phyloP scores from a whole-genome alignment of 2,797 vertebrate genomes.

The Melanogrammus aeglefinus region DNA sequence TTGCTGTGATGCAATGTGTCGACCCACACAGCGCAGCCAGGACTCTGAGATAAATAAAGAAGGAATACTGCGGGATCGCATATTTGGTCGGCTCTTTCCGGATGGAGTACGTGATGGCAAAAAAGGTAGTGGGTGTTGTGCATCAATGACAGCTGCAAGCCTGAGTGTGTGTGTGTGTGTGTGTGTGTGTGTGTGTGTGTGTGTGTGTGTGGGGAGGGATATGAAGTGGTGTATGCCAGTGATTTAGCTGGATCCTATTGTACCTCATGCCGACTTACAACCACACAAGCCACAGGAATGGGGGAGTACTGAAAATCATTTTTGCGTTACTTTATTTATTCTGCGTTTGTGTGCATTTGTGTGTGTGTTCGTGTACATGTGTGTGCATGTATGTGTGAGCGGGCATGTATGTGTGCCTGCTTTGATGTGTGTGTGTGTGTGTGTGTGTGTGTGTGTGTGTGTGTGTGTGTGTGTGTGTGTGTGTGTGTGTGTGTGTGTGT shows the following conservation, averaged over 20 bases:
- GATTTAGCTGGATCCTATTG: constrained; percentile 30
- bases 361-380: neutral
- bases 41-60: neutral
- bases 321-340: neutral
- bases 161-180: neutral
- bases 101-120: neutral
- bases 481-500: neutral
- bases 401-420: constrained; percentile 20
- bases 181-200: neutral
- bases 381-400: neutral
- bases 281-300: constrained; percentile 8
- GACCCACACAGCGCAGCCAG: neutral
- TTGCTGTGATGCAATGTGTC: neutral
- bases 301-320: neutral
- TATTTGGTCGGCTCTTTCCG: neutral
- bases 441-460: too few relatives aligned
- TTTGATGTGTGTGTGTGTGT: neutral
- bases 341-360: neutral
- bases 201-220: neutral
- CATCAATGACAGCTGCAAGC: constrained; percentile 27
- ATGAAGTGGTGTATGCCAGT: constrained; percentile 10
- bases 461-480: constrained; percentile 15
- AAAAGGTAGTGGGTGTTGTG: constrained; percentile 20
- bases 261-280: constrained; percentile 8
- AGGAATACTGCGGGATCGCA: neutral